These are phyloP conservation scores for Helicolenus hilgendorfi DNA, from an alignment of 2,797 vertebrate genomes.

Conservation along the genomic window DNA sequence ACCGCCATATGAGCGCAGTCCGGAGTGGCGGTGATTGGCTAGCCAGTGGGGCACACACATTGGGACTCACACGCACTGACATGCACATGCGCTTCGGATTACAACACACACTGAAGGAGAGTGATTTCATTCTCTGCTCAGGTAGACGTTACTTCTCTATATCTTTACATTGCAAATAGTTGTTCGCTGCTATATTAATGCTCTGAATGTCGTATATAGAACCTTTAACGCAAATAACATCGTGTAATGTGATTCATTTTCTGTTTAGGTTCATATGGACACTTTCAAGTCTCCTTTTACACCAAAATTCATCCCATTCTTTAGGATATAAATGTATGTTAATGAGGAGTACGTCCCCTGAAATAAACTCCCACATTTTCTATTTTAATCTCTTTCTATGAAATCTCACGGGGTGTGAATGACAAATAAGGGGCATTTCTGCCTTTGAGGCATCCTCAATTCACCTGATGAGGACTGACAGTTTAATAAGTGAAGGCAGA, in stretches of 20 bases:
- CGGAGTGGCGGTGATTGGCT: too few relatives aligned
- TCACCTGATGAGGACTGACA: conserved; percentile 41
- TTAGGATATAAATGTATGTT: conserved; percentile 33
- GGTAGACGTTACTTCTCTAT: background rate
- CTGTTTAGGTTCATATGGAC: background rate
- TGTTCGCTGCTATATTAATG: background rate
- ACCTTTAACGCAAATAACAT: background rate
- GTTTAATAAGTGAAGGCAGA: conserved; percentile 15
- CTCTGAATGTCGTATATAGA: background rate
- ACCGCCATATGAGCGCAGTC: too few relatives aligned
- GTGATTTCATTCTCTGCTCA: background rate
- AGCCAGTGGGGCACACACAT: too few relatives aligned
- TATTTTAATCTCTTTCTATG: conserved; percentile 35
- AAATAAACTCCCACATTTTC: conserved; percentile 41
- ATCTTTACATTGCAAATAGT: background rate
- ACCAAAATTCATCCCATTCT: background rate
- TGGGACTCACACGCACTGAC: too few relatives aligned
- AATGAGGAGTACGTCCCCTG: conserved; percentile 22
- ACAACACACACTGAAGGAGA: too few relatives aligned
- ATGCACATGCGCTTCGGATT: too few relatives aligned
- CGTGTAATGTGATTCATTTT: background rate
- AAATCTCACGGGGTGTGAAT: conserved; percentile 16
- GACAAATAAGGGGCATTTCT: conserved; percentile 48
- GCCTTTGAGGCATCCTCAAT: conserved; percentile 57
- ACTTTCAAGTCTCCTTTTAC: background rate